Evolutionary conservation across 2,888 invertebrate genomes (phyloP).

Genomic region (Trichogramma evanescens): DNA sequence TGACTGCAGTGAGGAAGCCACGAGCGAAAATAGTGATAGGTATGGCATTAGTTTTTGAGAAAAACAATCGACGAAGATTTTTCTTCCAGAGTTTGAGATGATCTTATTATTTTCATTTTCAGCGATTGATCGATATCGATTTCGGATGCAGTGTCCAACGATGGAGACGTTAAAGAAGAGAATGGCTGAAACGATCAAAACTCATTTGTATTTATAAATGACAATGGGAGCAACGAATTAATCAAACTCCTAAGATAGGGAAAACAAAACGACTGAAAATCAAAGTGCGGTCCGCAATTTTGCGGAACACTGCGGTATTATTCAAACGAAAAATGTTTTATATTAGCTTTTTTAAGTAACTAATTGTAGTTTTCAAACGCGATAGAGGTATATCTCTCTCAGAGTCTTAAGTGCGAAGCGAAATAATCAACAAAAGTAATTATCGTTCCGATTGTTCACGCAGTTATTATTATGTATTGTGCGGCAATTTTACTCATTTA

Average conservation of each 20-base stretch:
- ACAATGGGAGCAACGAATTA: neutral
- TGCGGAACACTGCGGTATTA: too few species aligned
- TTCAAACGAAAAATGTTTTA: too few species aligned
- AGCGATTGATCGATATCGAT: constrained; percentile 42
- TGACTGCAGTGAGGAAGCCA: constrained; percentile 56
- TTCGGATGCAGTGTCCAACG: constrained; percentile 36
- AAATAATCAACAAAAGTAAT: too few species aligned
- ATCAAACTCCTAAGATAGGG: constrained; percentile 9
- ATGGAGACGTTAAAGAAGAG: constrained; percentile 27
- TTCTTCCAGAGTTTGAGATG: neutral
- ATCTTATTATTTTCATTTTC: constrained; percentile 16
- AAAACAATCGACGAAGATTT: neutral
- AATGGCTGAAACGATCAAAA: constrained; percentile 14
- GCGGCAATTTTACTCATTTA: too few species aligned
- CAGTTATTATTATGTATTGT: too few species aligned
- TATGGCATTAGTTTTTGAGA: constrained; percentile 31
- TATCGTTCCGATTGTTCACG: too few species aligned
- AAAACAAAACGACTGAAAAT: constrained; percentile 21
- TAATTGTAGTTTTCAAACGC: too few species aligned
- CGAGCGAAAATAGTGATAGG: constrained; percentile 59
- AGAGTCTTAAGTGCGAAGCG: too few species aligned
- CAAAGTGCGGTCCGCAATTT: constrained; percentile 13
- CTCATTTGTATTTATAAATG: neutral
- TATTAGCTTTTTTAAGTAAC: too few species aligned
- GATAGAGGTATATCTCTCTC: too few species aligned